Evolutionary conservation across 2,113 vertebrate species (phyloP).

Genomic region (Montifringilla adamsi): DNA sequence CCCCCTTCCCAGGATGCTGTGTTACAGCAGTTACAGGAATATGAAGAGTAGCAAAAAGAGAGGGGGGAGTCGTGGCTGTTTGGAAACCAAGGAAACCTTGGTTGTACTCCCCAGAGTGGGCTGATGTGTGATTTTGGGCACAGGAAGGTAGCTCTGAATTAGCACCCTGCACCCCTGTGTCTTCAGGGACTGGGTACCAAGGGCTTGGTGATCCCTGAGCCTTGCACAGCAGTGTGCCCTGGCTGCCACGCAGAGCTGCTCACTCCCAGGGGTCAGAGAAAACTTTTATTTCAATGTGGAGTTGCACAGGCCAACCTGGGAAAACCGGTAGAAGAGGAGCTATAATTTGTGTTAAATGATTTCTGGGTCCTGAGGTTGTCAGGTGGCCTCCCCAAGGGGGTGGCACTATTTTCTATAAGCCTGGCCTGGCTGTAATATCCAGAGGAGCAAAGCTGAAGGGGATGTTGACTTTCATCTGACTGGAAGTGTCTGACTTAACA

Average conservation of each 20-base stretch:
- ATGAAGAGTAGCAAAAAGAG: not conserved
- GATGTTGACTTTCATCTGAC: not conserved
- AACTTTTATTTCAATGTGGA: not conserved
- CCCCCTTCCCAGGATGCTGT: not conserved
- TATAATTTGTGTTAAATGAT: not conserved
- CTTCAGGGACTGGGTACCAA: not conserved
- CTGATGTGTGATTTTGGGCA: not conserved
- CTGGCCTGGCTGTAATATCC: not conserved
- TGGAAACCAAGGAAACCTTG: not conserved
- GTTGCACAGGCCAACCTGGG: not conserved
- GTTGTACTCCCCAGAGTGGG: fast-evolving
- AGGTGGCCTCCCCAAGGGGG: not conserved
- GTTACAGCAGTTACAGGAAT: not conserved
- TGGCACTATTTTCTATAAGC: fast-evolving
- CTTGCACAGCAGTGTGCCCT: not conserved
- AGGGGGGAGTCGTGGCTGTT: not conserved
- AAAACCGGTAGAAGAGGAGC: not conserved
- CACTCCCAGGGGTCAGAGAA: not conserved
- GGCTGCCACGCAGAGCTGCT: not conserved
- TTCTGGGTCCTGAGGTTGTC: not conserved
- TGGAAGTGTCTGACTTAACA: not conserved
- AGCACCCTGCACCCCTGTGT: not conserved
- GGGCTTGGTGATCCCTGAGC: fast-evolving
- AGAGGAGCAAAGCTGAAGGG: not conserved
- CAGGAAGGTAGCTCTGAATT: not conserved